Percentiles rank a stretch among this genome's conserved stretches.
phyloP scores from a whole-genome alignment of 2,113 vertebrate genomes.

The Hymenochirus boettgeri region DNA sequence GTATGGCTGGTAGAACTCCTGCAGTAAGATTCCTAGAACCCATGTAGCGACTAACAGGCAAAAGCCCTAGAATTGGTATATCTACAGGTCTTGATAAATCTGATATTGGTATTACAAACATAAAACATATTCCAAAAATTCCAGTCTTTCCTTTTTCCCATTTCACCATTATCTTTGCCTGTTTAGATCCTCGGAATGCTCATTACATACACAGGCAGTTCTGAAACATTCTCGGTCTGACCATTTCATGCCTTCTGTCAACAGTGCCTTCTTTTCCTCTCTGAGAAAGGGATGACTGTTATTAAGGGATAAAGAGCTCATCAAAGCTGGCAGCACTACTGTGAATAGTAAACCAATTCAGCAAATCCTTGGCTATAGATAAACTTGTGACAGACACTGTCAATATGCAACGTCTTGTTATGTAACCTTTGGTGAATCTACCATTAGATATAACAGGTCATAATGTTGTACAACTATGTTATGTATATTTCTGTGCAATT shows the following conservation, averaged over 20 bases:
- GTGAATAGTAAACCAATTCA: conserved; percentile 67
- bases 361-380: conserved; percentile 38
- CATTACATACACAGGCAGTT: conserved; percentile 46
- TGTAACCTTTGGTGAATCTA: conserved; percentile 29
- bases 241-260: conserved; percentile 50
- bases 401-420: conserved; percentile 57
- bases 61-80: conserved; percentile 66
- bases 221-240: conserved; percentile 41
- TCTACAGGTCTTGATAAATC: conserved; percentile 49
- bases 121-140: conserved; percentile 43
- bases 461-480: too few relatives aligned
- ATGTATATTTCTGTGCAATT: too few relatives aligned
- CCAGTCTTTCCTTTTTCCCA: conserved; percentile 46
- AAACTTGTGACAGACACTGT: conserved; percentile 63
- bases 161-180: conserved; percentile 50
- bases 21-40: conserved; percentile 54
- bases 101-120: conserved; percentile 48
- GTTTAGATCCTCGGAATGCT: conserved; percentile 40
- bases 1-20: conserved; percentile 54
- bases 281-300: conserved; percentile 71
- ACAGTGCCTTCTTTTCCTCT: conserved; percentile 56
- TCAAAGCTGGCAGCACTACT: conserved; percentile 81
- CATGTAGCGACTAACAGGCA: conserved; percentile 51
- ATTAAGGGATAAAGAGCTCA: conserved; percentile 87
- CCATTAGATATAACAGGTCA: too few relatives aligned